Percentiles rank a stretch among this genome's conserved stretches.
Conservation (phyloP, 2,888 invertebrate species). For the Corbicula japonica region DNA sequence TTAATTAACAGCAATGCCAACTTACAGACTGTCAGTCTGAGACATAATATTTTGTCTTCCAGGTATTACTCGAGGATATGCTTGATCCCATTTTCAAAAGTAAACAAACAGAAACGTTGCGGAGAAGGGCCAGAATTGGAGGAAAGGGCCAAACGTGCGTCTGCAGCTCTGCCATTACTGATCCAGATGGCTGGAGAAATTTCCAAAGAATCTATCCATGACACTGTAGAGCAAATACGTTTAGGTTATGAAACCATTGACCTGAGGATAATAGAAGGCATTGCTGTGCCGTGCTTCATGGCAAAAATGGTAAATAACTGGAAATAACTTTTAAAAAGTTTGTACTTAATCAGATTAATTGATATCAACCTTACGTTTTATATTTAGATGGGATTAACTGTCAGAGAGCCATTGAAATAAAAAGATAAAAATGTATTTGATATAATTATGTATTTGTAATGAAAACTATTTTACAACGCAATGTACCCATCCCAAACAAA, state of each 20-base stretch:
- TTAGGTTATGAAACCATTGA: not conserved
- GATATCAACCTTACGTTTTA: no score
- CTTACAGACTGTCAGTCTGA: no score
- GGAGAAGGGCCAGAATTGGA: conserved; percentile 2
- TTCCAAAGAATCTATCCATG: not conserved
- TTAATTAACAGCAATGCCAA: no score
- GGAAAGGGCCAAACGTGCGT: not conserved
- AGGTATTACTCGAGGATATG: conserved; percentile 5
- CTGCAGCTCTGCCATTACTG: not conserved
- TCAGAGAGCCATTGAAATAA: no score
- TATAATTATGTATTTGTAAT: no score
- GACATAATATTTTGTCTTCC: not conserved
- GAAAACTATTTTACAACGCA: no score
- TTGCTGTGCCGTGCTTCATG: not conserved
- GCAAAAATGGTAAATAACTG: not conserved
- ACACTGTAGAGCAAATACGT: not conserved
- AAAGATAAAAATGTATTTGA: no score
- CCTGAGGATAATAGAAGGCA: not conserved
- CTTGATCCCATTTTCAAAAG: conserved; percentile 1
- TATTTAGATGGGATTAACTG: no score
- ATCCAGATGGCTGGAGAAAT: not conserved
- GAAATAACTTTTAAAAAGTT: no score
- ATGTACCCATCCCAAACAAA: no score
- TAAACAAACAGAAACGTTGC: not conserved
- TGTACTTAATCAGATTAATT: no score